Evolutionary conservation across 2,113 vertebrate species (phyloP).

Genomic region (Hylia prasina): DNA sequence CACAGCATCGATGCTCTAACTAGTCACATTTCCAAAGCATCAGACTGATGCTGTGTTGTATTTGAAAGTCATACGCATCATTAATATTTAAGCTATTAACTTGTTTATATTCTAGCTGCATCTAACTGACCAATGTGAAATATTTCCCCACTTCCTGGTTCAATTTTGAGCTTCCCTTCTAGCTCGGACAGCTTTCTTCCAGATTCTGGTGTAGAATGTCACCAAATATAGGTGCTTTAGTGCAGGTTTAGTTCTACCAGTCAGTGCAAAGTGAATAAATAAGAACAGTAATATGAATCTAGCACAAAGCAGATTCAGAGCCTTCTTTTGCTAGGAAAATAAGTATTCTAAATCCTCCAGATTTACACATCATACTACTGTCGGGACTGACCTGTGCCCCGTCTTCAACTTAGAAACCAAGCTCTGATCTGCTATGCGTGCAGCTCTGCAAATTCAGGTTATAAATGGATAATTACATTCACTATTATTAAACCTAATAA

Average conservation of each 20-base stretch:
- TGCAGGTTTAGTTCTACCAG: background rate
- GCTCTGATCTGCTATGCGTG: background rate
- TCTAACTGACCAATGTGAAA: background rate
- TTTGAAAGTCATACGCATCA: background rate
- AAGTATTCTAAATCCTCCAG: background rate
- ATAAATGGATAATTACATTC: background rate
- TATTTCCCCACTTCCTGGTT: background rate
- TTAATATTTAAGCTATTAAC: slow-evolving; percentile 22
- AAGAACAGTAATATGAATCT: background rate
- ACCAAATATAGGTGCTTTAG: fast-evolving
- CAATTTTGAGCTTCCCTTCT: background rate
- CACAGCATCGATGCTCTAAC: background rate
- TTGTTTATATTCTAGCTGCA: background rate
- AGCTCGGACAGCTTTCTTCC: background rate
- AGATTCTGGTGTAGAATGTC: background rate
- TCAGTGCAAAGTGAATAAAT: background rate
- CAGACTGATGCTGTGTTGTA: background rate
- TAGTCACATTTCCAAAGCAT: background rate
- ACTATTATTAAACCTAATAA: background rate
- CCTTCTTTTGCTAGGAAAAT: background rate
- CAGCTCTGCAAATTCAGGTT: background rate
- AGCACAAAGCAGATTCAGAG: background rate
- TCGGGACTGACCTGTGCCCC: background rate
- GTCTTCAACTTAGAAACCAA: background rate
- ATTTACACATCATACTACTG: background rate